A percentile compares a stretch with the other conserved stretches of the same genome.
Evolutionary conservation across 2,888 invertebrate genomes (phyloP).

Genomic region (Melipona beecheii): DNA sequence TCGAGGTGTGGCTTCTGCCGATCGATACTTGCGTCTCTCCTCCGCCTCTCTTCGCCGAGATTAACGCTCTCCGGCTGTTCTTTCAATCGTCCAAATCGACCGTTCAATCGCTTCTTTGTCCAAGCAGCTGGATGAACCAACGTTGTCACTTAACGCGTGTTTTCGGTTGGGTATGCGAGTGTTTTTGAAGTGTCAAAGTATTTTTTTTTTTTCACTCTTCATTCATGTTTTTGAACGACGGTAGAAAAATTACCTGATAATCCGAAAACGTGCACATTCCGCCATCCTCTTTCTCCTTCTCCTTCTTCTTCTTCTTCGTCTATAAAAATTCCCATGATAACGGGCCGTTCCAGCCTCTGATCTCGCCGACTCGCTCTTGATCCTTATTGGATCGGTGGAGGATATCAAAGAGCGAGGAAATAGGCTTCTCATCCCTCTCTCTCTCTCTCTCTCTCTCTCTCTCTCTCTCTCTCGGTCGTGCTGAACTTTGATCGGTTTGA

Average conservation of each 20-base stretch:
- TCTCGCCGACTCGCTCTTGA: slow-evolving; percentile 34
- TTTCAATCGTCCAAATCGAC: not conserved
- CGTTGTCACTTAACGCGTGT: slow-evolving; percentile 14
- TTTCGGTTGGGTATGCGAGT: not conserved
- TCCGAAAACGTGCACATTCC: slow-evolving; percentile 24
- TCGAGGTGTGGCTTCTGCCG: slow-evolving; percentile 76
- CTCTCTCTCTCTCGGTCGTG: not conserved
- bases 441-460: not conserved
- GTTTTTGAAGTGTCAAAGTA: too few relatives aligned
- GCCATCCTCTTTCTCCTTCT: not conserved
- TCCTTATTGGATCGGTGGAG: slow-evolving; percentile 58
- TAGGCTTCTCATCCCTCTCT: slow-evolving; percentile 21
- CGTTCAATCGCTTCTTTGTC: not conserved
- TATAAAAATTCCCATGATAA: slow-evolving; percentile 57
- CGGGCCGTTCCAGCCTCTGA: slow-evolving; percentile 35
- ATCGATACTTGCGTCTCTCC: slow-evolving; percentile 72
- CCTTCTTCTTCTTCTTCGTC: not conserved
- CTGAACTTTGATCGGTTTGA: slow-evolving; percentile 23
- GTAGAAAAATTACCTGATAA: slow-evolving; percentile 38
- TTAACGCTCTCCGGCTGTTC: slow-evolving; percentile 4
- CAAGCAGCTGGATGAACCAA: not conserved
- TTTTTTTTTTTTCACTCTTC: not conserved
- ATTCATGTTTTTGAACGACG: slow-evolving; percentile 8
- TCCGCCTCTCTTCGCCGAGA: slow-evolving; percentile 10
- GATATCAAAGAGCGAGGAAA: slow-evolving; percentile 46